Evolutionary conservation across 1,140 invertebrate genomes (phyloP).

Genomic region (Bombus confusus): DNA sequence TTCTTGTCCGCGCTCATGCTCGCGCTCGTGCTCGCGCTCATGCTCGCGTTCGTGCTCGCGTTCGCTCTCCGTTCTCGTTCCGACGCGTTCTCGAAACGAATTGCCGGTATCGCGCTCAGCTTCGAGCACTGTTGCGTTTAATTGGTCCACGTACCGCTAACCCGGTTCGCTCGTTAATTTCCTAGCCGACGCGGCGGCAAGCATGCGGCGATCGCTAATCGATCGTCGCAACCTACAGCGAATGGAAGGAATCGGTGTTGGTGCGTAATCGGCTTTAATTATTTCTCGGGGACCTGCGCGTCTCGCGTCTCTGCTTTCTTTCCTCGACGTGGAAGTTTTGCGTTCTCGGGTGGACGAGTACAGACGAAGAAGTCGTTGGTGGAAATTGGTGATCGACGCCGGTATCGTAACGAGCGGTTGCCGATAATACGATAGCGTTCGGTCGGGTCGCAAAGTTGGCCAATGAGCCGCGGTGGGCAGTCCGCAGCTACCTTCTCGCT

Average conservation of each 20-base stretch:
- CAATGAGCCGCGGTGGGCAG: conserved; percentile 81
- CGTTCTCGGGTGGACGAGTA: not conserved
- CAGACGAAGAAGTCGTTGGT: conserved; percentile 37
- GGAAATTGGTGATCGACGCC: conserved; percentile 35
- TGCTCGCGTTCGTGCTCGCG: too few relatives aligned
- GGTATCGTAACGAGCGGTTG: conserved; percentile 60
- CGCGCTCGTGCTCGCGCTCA: too few relatives aligned
- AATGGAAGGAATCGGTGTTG: not conserved
- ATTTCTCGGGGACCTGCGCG: not conserved
- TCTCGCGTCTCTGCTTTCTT: not conserved
- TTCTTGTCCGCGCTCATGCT: not conserved
- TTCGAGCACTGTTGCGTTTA: too few relatives aligned
- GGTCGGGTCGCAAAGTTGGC: conserved; percentile 72
- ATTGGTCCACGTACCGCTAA: not conserved
- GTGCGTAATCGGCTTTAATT: not conserved
- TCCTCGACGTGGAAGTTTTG: not conserved
- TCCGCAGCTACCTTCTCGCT: conserved; percentile 76
- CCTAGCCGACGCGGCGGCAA: not conserved
- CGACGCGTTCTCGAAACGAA: not conserved
- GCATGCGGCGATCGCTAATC: not conserved
- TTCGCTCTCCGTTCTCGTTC: not conserved
- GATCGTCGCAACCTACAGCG: not conserved
- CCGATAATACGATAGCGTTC: conserved; percentile 71
- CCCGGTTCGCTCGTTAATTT: not conserved
- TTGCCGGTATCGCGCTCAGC: not conserved